Conservation (phyloP, 2,797 vertebrate genomes). For the Hydrocynus forskahlii region DNA sequence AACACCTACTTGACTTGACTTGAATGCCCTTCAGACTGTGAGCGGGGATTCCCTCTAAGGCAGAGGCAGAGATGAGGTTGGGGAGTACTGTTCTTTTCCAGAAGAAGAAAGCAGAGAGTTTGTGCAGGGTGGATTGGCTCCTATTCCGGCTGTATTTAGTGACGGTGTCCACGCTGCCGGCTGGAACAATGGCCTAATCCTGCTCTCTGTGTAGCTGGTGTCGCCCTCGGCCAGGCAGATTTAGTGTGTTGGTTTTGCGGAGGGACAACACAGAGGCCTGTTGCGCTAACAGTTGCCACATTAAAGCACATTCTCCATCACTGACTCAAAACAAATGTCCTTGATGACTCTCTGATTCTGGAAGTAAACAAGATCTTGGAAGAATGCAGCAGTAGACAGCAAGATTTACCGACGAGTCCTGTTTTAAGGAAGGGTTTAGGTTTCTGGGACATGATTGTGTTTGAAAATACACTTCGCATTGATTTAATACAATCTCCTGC, state of each 20-base stretch:
- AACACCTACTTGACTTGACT: too few relatives aligned
- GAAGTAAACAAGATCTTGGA: not conserved
- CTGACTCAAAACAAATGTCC: not conserved
- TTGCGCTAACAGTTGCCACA: not conserved
- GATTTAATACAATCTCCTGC: not conserved
- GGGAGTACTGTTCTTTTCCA: not conserved
- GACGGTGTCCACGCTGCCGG: not conserved
- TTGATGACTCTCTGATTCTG: not conserved
- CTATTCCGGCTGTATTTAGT: not conserved
- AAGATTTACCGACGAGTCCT: not conserved
- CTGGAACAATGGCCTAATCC: not conserved
- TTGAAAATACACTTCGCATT: too few relatives aligned
- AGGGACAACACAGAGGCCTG: too few relatives aligned
- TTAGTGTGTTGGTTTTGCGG: not conserved
- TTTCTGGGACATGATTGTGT: not conserved
- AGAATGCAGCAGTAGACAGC: not conserved
- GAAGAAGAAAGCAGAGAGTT: not conserved
- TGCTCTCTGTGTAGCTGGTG: not conserved
- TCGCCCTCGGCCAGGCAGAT: not conserved
- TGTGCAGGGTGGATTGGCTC: not conserved
- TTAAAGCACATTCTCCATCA: not conserved
- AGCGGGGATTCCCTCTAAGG: not conserved
- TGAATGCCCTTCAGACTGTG: not conserved
- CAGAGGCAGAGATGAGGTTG: not conserved
- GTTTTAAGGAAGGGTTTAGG: constrained; percentile 48